Evolutionary conservation across 2,113 vertebrate species (phyloP), one percentile per base, ranked within the genome.

Genomic region (Pithys albifrons): DNA sequence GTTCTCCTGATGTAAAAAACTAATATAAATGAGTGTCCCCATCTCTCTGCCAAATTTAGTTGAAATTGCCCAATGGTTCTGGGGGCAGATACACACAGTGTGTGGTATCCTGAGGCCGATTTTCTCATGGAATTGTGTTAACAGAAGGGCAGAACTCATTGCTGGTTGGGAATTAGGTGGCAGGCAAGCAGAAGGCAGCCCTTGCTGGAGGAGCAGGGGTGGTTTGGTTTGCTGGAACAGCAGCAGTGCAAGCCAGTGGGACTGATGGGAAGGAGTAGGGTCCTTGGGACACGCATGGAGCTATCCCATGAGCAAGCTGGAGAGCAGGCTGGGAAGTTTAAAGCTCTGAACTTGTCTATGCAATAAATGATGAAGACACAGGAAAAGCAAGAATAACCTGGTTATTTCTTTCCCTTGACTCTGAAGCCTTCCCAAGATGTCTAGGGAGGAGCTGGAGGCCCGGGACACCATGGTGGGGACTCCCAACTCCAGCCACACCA

Each of bases 181-280:
- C 3, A 69, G 49, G n/a, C 3, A 19, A 46, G 80, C 15, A 51
- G 54, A 49, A 45, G 61, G 31, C 41, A 72, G 46, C 14, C 2
- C 37, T 4, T 5, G 8, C 0, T 66, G 54, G 45, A 51, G 65
- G 31, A 41, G 28, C 1, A 1, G 45, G 24, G 9, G 12, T 2
- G 14, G 35, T 59, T 70, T 77, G 59, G 7, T 24, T 73, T 69
- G 24, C 39, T 61, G 78, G 31, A 66, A 27, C 59, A 25, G n/a
- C 51, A 78, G 49, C 29, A 37, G 45, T 23, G 33, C 37, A 11
- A 59, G 72, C 20, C 2, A 3, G 7, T 16, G 31, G 10, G 54
- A 51, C 24, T 55, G 58, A 15, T 67, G 57, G 18, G 81, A 52
- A 62, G 85, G 20, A 61, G 20, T 1, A 14, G 14, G 25, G 25